Base-by-base conservation (phyloP, 2,888 invertebrate species). In the Chalcis sispes region DNA sequence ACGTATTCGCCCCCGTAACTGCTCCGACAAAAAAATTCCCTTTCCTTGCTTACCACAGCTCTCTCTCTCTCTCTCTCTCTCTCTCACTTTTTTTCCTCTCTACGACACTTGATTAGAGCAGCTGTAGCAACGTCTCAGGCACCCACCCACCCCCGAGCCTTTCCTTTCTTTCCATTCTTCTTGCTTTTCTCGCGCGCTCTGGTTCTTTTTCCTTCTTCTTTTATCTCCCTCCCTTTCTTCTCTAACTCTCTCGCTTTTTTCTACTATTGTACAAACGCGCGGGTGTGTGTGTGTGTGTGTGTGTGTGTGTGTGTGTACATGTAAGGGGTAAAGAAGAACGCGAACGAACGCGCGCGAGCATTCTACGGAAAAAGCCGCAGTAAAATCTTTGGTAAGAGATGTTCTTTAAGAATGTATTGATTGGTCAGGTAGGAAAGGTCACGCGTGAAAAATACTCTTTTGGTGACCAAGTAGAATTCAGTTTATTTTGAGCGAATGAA, bases 81-180 rank as follows among this genome's bases (percentile, higher is more conserved):
- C 64, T 64, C 18, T 27, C 27, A 27, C 5, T 7, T 40, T n/a
- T n/a, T n/a, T n/a, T n/a, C n/a, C n/a, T n/a, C n/a, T n/a, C n/a
- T 27, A 42, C 54, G 69, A 64, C 76, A 64, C 67, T 72, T 76
- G 66, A 72, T 72, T 64, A 72, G 65, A 76, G 40, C 67, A 3
- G 40, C 15, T n/a, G n/a, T n/a, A n/a, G n/a, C n/a, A n/a, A n/a
- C n/a, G n/a, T n/a, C n/a, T n/a, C n/a, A n/a, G n/a, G n/a, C n/a
- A n/a, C n/a, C n/a, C n/a, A n/a, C n/a, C n/a, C n/a, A n/a, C 27
- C 10, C 48, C n/a, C n/a, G 7, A 15, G 23, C 13, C 42, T 10
- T 40, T 50, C 54, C 50, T 58, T 27, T 15, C 25, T n/a, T n/a
- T 32, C 32, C 52, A 15, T 32, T 58, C 18, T 25, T 56, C 62